Base-by-base conservation (phyloP, 1,140 invertebrate genomes). In the Schlechtendalia chinensis region DNA sequence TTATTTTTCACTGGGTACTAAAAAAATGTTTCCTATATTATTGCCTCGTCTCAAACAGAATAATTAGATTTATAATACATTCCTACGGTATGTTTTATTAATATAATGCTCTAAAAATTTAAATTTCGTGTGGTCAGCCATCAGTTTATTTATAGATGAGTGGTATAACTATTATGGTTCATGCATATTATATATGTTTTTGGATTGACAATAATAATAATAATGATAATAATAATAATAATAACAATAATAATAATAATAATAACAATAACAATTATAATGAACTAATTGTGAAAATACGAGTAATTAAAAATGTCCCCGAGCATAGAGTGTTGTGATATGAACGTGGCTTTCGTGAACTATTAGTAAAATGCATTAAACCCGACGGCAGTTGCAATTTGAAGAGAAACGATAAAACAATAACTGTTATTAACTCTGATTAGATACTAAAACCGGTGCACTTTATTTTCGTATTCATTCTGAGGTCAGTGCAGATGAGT, bases 401-500 rank as follows among this genome's bases (percentile, higher is more conserved):
- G 69, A 11, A 22, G 61, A 27, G 47, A 54, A 53, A 10, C 10
- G 27, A 54, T 54, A 72, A 22, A 54, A 29, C 29, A 22, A 54
- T 19, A 53, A 71, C 22, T 16, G n/a, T 39, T 39, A 53, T 29
- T 11, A 72, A 72, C 16, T n/a, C 24, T 29, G 47, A 29, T 72
- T 54, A 47, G 69, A 5, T 10, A 54, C 50, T 72, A 72, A 54
- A 72, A 72, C 17, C 17, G 50, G 47, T 72, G 69, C 69, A 72
- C 50, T 72, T 72, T 72, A 72, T 72, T 72, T 72, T 72, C 47
- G 45, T 69, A 50, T 50, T 50, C 17, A n/a, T 54, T 72, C 54
- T 72, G 24, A 72, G 69, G 50, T 54, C 69, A 72, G 50, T 72
- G 69, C 69, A 72, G 47, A 72, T 24, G 47, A 54, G 3, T 72